Percentiles rank a stretch among this genome's conserved stretches.
These are phyloP conservation scores for Pollenia griseotomentosa DNA, from an alignment of 2,888 invertebrate genomes.

Conservation along the genomic window DNA sequence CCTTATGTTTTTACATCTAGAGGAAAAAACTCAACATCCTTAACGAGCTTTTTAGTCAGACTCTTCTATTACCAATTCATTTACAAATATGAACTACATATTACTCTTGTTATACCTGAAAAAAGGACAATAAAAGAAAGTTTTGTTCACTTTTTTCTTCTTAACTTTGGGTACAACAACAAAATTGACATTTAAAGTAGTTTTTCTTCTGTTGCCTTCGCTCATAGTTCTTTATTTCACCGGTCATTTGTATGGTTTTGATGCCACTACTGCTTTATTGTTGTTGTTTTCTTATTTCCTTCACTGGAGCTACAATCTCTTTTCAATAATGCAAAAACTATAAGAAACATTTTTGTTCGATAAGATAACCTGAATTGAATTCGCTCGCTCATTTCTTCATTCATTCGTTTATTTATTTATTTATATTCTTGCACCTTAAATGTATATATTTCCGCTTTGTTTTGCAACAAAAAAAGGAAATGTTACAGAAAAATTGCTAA, in stretches of 20 bases:
- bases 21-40: slow-evolving; percentile 12
- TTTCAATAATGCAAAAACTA: slow-evolving; percentile 71
- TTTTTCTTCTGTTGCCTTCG: neutral
- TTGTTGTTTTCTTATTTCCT: slow-evolving; percentile 19
- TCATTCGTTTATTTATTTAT: slow-evolving; percentile 47
- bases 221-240: neutral
- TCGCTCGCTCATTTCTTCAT: slow-evolving; percentile 48
- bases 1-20: neutral
- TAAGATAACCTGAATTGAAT: slow-evolving; percentile 67
- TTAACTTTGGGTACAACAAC: slow-evolving; percentile 24
- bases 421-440: slow-evolving; percentile 29
- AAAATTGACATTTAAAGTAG: slow-evolving; percentile 53
- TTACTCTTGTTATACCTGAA: slow-evolving; percentile 7
- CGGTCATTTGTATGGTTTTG: slow-evolving; percentile 63
- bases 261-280: slow-evolving; percentile 31
- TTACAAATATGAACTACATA: neutral
- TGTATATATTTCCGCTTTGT: neutral
- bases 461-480: slow-evolving; percentile 22
- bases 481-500: slow-evolving; percentile 29
- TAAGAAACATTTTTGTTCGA: slow-evolving; percentile 39
- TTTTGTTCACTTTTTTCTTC: slow-evolving; percentile 11
- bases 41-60: slow-evolving; percentile 22
- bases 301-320: slow-evolving; percentile 20
- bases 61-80: slow-evolving; percentile 6
- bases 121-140: slow-evolving; percentile 47